Percentiles rank a stretch among this genome's conserved stretches.
phyloP scores from a whole-genome alignment of 2,113 vertebrate genomes.

The Ctenodactylus gundi region DNA sequence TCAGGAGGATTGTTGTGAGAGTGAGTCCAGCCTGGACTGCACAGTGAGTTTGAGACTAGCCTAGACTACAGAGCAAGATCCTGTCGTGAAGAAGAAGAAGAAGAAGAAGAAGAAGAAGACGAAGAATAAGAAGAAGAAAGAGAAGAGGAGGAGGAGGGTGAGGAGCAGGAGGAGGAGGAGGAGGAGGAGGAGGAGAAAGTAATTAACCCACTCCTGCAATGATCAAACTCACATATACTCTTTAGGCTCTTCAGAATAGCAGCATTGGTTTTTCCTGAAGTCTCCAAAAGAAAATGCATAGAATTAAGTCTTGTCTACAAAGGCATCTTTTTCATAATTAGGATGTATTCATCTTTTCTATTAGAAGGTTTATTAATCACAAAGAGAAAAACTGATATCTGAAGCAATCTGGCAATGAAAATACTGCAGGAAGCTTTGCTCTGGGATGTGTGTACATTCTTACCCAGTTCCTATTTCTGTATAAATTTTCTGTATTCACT shows the following conservation, averaged over 20 bases:
- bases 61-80: too few relatives aligned
- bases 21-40: too few relatives aligned
- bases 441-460: neutral
- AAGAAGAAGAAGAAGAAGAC: too few relatives aligned
- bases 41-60: too few relatives aligned
- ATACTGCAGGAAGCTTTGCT: neutral
- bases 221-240: neutral
- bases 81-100: too few relatives aligned
- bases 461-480: neutral
- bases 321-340: slow-evolving; percentile 48
- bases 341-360: slow-evolving; percentile 51
- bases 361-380: slow-evolving; percentile 17
- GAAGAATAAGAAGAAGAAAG: too few relatives aligned
- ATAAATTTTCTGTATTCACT: neutral
- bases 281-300: slow-evolving; percentile 52
- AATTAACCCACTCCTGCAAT: neutral
- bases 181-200: too few relatives aligned
- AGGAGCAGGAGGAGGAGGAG: too few relatives aligned
- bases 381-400: neutral
- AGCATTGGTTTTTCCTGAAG: slow-evolving; percentile 22
- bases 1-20: too few relatives aligned
- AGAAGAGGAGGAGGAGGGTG: too few relatives aligned
- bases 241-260: neutral
- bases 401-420: slow-evolving; percentile 1
- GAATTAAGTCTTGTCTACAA: slow-evolving; percentile 36